Conservation (phyloP, 2,888 invertebrate genomes). For the Caenorhabditis japonica region DNA sequence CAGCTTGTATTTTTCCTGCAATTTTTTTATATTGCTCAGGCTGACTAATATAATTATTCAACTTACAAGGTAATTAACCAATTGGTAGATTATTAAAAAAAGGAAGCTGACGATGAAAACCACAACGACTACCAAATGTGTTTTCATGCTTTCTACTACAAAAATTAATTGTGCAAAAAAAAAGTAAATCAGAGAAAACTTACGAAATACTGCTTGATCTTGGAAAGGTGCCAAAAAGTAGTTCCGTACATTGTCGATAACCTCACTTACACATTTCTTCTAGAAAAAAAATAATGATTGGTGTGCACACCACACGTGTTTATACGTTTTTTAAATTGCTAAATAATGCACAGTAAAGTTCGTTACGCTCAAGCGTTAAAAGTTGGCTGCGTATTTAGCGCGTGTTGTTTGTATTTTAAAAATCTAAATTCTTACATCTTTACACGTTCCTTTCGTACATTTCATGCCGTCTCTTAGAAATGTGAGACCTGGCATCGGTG, state of each 20-base stretch:
- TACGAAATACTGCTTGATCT: conserved; percentile 20
- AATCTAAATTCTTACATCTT: conserved; percentile 41
- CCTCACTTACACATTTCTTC: conserved; percentile 51
- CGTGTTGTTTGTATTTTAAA: not conserved
- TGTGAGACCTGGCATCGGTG: conserved; percentile 26
- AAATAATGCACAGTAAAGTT: no score
- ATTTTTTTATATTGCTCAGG: not conserved
- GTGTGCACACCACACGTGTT: no score
- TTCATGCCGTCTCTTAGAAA: conserved; percentile 90
- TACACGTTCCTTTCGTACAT: conserved; percentile 94
- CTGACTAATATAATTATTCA: no score
- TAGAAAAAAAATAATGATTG: conserved; percentile 19
- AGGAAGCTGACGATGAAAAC: conserved; percentile 90
- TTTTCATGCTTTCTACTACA: conserved; percentile 86
- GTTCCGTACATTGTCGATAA: conserved; percentile 50
- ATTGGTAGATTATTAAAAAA: conserved; percentile 85
- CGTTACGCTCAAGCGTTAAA: no score
- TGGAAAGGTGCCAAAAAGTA: conserved; percentile 44
- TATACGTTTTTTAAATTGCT: no score
- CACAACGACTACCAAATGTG: conserved; percentile 93
- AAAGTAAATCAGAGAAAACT: not conserved
- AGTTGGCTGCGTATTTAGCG: not conserved
- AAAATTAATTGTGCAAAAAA: conserved; percentile 33
- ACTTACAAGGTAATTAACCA: not conserved
- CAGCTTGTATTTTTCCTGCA: conserved; percentile 1